Conservation (phyloP, 2,113 vertebrate species). For the Chaetorhynchus papuensis region DNA sequence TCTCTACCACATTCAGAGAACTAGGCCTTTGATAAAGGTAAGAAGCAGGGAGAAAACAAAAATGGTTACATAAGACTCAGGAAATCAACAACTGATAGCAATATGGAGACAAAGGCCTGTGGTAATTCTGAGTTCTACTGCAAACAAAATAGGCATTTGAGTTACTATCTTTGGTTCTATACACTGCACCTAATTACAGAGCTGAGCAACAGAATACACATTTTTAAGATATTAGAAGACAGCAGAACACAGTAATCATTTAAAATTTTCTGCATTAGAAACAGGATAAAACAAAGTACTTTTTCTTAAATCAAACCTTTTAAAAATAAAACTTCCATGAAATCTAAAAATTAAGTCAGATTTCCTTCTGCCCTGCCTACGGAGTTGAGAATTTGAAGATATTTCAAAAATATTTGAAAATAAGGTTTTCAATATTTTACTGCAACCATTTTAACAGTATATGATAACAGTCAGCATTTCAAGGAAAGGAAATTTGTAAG, state of each 20-base stretch:
- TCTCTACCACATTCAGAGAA: not conserved
- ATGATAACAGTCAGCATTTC: not conserved
- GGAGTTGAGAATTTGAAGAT: not conserved
- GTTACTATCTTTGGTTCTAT: not conserved
- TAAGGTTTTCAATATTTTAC: not conserved
- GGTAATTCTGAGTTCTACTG: not conserved
- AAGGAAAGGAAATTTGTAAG: not conserved
- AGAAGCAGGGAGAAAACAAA: not conserved
- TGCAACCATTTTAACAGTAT: not conserved
- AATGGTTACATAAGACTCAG: not conserved
- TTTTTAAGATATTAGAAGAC: not conserved
- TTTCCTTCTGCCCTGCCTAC: not conserved
- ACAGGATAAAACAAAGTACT: not conserved
- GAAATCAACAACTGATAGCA: not conserved
- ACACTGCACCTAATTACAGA: not conserved
- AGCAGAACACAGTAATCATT: not conserved
- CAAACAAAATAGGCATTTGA: not conserved
- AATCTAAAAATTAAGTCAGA: not conserved
- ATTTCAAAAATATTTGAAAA: not conserved
- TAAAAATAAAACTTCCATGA: not conserved
- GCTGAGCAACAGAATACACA: not conserved
- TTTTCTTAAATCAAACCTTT: not conserved
- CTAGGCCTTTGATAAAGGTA: not conserved
- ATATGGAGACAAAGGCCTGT: not conserved
- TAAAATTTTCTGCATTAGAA: not conserved